phyloP scores from a whole-genome alignment of 2,888 invertebrate species.

The Argyresthia goedartella region DNA sequence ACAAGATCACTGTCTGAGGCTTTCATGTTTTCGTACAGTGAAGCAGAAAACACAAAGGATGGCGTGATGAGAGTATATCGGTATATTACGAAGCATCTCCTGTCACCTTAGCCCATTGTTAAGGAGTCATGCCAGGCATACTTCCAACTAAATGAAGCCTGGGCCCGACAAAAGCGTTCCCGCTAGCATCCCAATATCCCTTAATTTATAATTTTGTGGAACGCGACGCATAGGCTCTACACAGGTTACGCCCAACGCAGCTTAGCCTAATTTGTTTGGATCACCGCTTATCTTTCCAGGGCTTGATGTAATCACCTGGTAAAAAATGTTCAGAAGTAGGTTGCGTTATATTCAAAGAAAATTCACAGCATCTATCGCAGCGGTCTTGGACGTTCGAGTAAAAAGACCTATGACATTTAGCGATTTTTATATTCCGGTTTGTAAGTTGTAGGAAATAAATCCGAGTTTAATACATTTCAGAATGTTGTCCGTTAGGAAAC shows the following conservation, averaged over 20 bases:
- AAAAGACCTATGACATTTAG: no score
- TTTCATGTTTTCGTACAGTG: background rate
- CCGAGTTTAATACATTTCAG: background rate
- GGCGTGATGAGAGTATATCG: conserved; percentile 8
- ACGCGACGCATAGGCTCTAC: background rate
- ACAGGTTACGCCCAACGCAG: background rate
- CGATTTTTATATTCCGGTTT: no score
- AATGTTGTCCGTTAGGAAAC: background rate
- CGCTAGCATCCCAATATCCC: background rate
- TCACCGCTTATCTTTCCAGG: no score
- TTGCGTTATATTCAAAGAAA: no score
- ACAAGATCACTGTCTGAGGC: no score
- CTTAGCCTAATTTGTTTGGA: no score
- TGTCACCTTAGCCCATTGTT: conserved; percentile 1
- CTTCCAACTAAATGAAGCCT: background rate
- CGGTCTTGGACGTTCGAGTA: no score
- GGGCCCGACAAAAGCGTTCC: background rate
- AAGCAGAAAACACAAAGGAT: conserved; percentile 6
- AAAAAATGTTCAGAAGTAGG: no score
- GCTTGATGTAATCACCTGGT: no score
- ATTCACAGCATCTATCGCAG: no score
- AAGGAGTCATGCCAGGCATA: background rate
- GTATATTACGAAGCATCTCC: conserved; percentile 4
- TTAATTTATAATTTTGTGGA: background rate
- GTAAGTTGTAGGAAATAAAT: background rate